These are phyloP conservation scores for Zapornia atra DNA, from an alignment of 2,113 vertebrate genomes.

Conservation along the genomic window DNA sequence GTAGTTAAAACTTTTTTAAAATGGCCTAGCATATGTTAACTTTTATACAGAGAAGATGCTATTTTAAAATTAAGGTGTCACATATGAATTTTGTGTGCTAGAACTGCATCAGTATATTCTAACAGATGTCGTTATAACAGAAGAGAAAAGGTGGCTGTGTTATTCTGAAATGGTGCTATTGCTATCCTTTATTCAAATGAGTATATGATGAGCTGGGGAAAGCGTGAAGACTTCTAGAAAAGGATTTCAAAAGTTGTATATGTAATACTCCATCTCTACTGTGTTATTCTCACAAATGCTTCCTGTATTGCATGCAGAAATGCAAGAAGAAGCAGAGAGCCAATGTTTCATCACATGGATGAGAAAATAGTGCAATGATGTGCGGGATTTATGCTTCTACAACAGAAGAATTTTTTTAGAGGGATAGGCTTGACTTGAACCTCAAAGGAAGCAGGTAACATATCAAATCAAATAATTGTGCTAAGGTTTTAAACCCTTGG, in stretches of 20 bases:
- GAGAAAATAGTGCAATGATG: not conserved
- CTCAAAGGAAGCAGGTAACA: not conserved
- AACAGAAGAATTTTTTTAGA: not conserved
- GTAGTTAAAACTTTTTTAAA: not conserved
- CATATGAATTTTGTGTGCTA: not conserved
- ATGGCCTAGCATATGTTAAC: not conserved
- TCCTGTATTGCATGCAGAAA: not conserved
- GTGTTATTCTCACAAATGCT: not conserved
- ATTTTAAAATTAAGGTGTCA: not conserved
- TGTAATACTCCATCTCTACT: not conserved
- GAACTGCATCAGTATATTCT: not conserved
- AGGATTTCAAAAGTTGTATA: not conserved
- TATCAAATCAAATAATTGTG: not conserved
- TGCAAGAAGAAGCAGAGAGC: not conserved
- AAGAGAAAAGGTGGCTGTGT: not conserved
- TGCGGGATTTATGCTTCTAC: not conserved
- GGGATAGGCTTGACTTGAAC: not conserved
- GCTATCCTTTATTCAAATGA: slow-evolving; percentile 19
- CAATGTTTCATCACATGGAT: not conserved
- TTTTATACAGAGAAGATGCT: not conserved
- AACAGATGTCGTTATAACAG: not conserved
- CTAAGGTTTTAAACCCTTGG: not conserved
- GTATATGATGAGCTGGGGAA: not conserved
- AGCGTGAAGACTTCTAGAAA: not conserved
- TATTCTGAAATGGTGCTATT: not conserved